Evolutionary conservation across 2,113 vertebrate species (phyloP).

Genomic region (Kryptolebias marmoratus): DNA sequence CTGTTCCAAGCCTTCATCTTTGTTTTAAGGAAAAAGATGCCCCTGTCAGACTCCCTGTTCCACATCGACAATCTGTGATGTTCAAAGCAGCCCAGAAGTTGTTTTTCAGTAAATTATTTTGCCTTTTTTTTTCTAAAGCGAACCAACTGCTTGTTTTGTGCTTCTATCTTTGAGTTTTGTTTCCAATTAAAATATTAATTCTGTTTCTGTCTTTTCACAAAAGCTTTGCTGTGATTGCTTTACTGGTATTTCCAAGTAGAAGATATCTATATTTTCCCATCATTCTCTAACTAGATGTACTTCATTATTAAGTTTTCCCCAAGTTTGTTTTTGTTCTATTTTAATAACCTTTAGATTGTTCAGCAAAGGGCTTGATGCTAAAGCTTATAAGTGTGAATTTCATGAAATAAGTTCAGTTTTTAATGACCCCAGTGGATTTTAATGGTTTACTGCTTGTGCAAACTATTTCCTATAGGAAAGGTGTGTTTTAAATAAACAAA

Average conservation of each 20-base stretch:
- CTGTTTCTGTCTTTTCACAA: not conserved
- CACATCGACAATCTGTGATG: conserved; percentile 25
- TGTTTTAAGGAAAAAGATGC: conserved; percentile 22
- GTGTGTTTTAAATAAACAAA: too few relatives aligned
- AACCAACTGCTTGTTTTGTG: not conserved
- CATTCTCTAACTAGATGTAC: too few relatives aligned
- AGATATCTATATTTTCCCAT: too few relatives aligned
- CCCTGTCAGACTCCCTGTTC: conserved; percentile 9
- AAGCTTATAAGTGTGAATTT: too few relatives aligned
- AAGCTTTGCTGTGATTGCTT: not conserved
- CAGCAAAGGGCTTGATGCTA: too few relatives aligned
- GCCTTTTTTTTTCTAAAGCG: conserved; percentile 2
- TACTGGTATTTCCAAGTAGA: not conserved
- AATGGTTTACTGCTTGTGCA: too few relatives aligned
- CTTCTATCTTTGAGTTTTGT: not conserved
- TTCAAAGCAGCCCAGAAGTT: conserved; percentile 32
- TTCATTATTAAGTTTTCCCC: too few relatives aligned
- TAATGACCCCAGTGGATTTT: too few relatives aligned
- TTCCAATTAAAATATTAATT: not conserved
- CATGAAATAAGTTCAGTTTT: too few relatives aligned
- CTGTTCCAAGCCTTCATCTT: conserved; percentile 48
- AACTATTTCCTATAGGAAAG: too few relatives aligned
- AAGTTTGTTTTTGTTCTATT: too few relatives aligned
- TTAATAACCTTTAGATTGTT: too few relatives aligned
- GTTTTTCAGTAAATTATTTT: conserved; percentile 12